Evolutionary conservation across 2,113 vertebrate species (phyloP), one percentile per base, ranked within the genome.

Genomic region (Fukomys damarensis): DNA sequence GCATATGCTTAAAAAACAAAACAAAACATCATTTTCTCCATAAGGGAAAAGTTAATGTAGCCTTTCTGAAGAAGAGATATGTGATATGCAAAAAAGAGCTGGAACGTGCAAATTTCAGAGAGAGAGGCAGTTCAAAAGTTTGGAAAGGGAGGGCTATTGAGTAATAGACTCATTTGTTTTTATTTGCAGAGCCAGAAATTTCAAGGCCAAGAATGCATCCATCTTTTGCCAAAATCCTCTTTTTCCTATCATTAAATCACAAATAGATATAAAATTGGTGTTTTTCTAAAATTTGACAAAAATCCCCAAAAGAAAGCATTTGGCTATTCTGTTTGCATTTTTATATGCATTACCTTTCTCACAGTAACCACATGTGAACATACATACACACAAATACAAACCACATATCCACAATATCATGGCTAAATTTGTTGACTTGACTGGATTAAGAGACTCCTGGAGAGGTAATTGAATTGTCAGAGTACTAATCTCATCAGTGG

Each of bases 231-330:
- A 63, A 63, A 90, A 70, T 74, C 24, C 20, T 95, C 5, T 74
- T 61, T 52, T 41, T 76, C 41, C 20, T 85, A 35, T 41, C 43
- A 28, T 89, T 83, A 96, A 94, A 85, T 80, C 58, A 87, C 3
- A 87, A 72, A n/a, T 5, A 89, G 14, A 63, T 19, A 43, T 6
- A 94, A 91, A 92, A 91, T 72, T 49, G 30, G 1, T 79, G 6
- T 79, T 79, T 92, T 91, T 59, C 59, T 76, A 82, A 85, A 95
- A 63, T 74, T 79, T 79, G 61, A 87, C 38, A 70, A 79, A 49
- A 70, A 11, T 65, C 77, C 90, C 46, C 17, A 49, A 81, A 5
- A 66, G 13, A 87, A 94, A 86, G 54, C n/a, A 61, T 74, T 46
- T 93, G 49, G 22, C 38, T 77, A 46, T 11, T 20, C 9, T 26